phyloP scores from a whole-genome alignment of 2,113 vertebrate species.

The Labrus mixtus region DNA sequence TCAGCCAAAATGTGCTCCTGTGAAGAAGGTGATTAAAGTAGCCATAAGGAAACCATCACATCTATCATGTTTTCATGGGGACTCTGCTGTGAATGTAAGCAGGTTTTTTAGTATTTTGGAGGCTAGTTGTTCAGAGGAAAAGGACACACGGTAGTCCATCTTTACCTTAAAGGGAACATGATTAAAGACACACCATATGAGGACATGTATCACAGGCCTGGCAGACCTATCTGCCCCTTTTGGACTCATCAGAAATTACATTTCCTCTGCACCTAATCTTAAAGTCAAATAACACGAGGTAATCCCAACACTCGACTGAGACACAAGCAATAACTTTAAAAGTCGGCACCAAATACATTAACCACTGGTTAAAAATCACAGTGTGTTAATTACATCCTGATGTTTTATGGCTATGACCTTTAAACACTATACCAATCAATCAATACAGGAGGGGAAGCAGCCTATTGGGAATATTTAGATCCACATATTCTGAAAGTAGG shows the following conservation, averaged over 20 bases:
- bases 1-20: conserved; percentile 88
- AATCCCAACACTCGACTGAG: conserved; percentile 49
- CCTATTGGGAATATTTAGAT: conserved; percentile 87
- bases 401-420: conserved; percentile 88
- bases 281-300: conserved; percentile 50
- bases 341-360: conserved; percentile 74
- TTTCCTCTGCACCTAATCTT: conserved; percentile 35
- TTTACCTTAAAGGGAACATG: conserved; percentile 47
- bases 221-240: conserved; percentile 24
- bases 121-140: conserved; percentile 44
- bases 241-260: conserved; percentile 33
- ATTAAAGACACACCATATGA: conserved; percentile 42
- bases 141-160: conserved; percentile 51
- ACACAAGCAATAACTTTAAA: conserved; percentile 51
- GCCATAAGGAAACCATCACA: conserved; percentile 85
- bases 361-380: conserved; percentile 76
- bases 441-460: conserved; percentile 74
- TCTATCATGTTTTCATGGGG: conserved; percentile 32
- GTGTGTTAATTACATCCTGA: conserved; percentile 82
- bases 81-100: conserved; percentile 50
- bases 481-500: conserved; percentile 84
- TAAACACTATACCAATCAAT: conserved; percentile 84
- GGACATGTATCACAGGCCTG: conserved; percentile 39
- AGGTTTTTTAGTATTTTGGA: conserved; percentile 67
- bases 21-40: conserved; percentile 84